phyloP scores from a whole-genome alignment of 1,140 invertebrate species.

The Amphibalanus amphitrite region DNA sequence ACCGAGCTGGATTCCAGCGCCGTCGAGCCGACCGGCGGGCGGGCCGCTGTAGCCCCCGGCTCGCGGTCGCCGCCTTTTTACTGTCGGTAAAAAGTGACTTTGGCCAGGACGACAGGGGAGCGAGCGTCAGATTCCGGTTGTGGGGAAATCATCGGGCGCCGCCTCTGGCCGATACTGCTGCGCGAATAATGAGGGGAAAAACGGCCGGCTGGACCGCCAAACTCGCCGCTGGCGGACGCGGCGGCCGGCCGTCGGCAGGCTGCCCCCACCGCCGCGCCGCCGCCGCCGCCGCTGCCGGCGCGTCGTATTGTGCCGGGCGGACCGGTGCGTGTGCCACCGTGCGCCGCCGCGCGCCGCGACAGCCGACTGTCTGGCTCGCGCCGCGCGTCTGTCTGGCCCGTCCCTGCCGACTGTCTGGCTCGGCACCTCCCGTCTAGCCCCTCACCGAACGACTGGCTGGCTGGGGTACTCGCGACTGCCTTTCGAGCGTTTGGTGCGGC shows the following conservation, averaged over 20 bases:
- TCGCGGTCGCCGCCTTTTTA: background rate
- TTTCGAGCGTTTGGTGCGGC: too few species aligned
- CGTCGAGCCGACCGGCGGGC: too few species aligned
- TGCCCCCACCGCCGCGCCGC: background rate
- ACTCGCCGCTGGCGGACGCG: background rate
- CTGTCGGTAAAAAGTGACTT: background rate
- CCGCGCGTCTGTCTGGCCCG: background rate
- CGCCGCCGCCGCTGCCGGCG: too few species aligned
- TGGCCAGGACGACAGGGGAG: background rate
- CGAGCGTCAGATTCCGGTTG: background rate
- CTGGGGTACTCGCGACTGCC: too few species aligned
- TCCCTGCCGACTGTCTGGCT: too few species aligned
- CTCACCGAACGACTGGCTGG: too few species aligned
- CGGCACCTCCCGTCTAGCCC: too few species aligned
- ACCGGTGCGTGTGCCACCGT: background rate
- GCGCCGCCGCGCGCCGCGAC: too few species aligned
- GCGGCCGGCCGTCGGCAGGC: too few species aligned
- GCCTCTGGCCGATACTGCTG: background rate
- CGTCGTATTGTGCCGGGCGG: background rate
- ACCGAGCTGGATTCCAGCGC: too few species aligned
- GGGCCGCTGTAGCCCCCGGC: background rate
- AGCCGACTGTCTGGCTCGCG: background rate
- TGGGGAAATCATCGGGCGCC: background rate
- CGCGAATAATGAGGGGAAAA: background rate
- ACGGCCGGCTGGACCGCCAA: background rate